Evolutionary conservation across 2,888 invertebrate genomes (phyloP).

Genomic region (Ormyrus rosae): DNA sequence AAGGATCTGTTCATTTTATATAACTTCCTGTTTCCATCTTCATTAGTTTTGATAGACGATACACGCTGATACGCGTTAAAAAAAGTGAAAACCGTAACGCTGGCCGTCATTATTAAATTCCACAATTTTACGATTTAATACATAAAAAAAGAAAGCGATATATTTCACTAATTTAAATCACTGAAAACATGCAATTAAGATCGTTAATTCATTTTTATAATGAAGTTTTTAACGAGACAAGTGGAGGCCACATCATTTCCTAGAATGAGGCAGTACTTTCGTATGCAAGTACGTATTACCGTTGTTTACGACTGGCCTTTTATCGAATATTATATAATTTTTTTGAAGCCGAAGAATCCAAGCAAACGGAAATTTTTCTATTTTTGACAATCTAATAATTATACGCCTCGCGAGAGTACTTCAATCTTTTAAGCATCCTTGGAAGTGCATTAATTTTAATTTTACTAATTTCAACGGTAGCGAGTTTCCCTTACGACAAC

Average conservation of each 20-base stretch:
- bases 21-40: too few species aligned
- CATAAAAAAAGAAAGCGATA: too few species aligned
- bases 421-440: constrained; percentile 32
- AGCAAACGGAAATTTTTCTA: constrained; percentile 11
- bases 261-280: constrained; percentile 18
- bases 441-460: constrained; percentile 54
- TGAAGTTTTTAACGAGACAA: constrained; percentile 12
- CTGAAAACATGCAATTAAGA: too few species aligned
- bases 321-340: constrained; percentile 33
- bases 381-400: constrained; percentile 38
- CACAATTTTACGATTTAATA: too few species aligned
- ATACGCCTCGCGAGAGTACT: not conserved
- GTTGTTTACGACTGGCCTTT: constrained; percentile 10
- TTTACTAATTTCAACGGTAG: constrained; percentile 48
- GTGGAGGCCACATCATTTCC: not conserved
- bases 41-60: too few species aligned
- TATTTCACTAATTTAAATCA: too few species aligned
- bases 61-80: too few species aligned
- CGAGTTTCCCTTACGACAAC: constrained; percentile 40
- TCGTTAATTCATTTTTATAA: not conserved
- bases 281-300: not conserved
- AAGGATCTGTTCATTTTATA: too few species aligned
- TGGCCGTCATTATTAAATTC: too few species aligned
- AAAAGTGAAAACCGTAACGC: too few species aligned
- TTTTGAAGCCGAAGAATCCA: constrained; percentile 12